Conservation (phyloP, 2,797 vertebrate genomes). For the Dipus sagitta region DNA sequence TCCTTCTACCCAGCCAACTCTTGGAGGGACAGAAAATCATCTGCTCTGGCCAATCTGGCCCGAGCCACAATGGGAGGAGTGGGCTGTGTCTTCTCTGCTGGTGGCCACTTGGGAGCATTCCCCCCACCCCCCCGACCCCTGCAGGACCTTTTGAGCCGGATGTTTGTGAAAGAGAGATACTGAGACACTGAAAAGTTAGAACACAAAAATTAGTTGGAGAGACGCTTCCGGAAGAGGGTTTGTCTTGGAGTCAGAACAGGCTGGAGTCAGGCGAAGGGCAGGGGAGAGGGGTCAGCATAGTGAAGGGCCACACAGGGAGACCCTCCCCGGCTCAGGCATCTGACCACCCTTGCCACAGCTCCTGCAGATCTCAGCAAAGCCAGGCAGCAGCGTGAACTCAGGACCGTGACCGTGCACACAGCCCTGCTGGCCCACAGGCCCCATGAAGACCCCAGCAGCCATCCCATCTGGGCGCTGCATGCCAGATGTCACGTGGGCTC, state of each 20-base stretch:
- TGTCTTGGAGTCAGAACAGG: not conserved
- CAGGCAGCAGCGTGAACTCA: not conserved
- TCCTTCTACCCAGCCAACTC: not conserved
- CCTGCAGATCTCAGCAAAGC: constrained; percentile 12
- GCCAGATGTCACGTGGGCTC: not conserved
- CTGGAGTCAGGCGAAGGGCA: not conserved
- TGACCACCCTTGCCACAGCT: not conserved
- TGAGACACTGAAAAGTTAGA: not conserved
- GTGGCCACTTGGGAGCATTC: not conserved
- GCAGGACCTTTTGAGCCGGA: not conserved
- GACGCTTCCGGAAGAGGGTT: not conserved
- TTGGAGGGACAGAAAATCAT: not conserved
- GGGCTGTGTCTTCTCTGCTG: not conserved
- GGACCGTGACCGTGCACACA: rapidly evolving
- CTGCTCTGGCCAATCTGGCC: not conserved
- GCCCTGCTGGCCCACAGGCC: not conserved
- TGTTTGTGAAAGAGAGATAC: not conserved
- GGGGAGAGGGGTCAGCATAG: not conserved
- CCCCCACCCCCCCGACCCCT: not conserved
- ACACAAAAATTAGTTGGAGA: constrained; percentile 28
- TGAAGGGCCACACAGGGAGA: not conserved
- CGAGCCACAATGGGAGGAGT: not conserved
- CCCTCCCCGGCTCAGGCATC: not conserved
- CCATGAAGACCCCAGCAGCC: not conserved
- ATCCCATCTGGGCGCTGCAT: not conserved